These are phyloP conservation scores for Sminthurinus aureus DNA, from an alignment of 2,888 invertebrate genomes.

Conservation along the genomic window DNA sequence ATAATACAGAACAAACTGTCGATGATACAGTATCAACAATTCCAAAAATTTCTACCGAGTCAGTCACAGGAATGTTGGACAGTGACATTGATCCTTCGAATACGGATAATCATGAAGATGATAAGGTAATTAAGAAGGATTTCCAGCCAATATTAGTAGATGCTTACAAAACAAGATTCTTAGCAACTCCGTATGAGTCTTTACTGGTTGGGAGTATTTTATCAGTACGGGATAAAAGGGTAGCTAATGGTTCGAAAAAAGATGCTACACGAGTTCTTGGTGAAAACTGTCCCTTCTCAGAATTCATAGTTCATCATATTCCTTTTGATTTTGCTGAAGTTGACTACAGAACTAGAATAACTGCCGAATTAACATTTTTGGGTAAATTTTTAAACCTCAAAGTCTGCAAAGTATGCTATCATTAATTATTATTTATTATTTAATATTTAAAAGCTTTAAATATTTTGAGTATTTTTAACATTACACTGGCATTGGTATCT, in stretches of 20 bases:
- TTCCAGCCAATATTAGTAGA: constrained; percentile 13
- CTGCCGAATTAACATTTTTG: constrained; percentile 49
- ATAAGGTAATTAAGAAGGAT: background rate
- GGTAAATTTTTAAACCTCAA: constrained; percentile 8
- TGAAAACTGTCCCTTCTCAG: constrained; percentile 50
- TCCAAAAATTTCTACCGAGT: background rate
- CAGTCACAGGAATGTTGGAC: background rate
- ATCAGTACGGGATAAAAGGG: background rate
- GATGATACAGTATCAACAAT: background rate
- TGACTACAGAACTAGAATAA: constrained; percentile 47
- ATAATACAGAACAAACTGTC: background rate
- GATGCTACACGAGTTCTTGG: constrained; percentile 1
- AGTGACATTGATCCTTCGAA: background rate
- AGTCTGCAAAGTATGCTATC: too few species aligned
- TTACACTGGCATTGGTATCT: too few species aligned
- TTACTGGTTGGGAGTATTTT: constrained; percentile 2
- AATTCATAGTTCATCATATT: constrained; percentile 43
- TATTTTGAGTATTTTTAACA: too few species aligned
- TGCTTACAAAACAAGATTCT: constrained; percentile 2
- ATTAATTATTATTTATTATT: too few species aligned
- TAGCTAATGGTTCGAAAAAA: background rate
- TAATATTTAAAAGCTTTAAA: too few species aligned
- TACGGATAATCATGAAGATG: background rate
- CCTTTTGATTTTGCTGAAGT: constrained; percentile 55
- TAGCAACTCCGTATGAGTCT: constrained; percentile 28